Evolutionary conservation across 2,888 invertebrate genomes (phyloP), one percentile per base, ranked within the genome.

Genomic region (Drosophila fulvimacula): DNA sequence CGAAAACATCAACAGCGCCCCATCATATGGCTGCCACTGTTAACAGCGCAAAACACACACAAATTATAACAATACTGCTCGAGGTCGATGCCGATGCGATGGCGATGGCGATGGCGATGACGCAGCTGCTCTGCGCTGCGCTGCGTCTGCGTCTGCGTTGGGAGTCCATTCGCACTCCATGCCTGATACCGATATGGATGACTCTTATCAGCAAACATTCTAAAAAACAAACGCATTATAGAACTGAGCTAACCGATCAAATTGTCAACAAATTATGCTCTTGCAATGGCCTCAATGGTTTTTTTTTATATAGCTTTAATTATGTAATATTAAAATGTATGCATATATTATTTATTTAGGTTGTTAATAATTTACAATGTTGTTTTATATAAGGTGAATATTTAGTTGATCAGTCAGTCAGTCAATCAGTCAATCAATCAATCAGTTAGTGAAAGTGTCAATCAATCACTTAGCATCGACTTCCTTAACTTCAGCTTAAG

Each of bases 91-190:
- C 27, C 27, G 27, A 7, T n/a, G 0, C 57, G 66, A 78, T 81
- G 81, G 75, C 58, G 46, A 6, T 17, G 39, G 3, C 57, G 66
- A 78, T 81, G 81, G 79, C 57, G 66, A 81, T 81, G 81, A 82
- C 85, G 76, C 85, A 73, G 79, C 77, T 80, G 69, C 73, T 2
- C 27, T 17, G 46, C 72, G 1, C 10, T 46, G 46, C 72, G 3
- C 6, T 46, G 46, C 70, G n/a, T 7, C 72, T 76, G 69, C 70
- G 27, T 48, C 58, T n/a, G n/a, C n/a, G 0, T 42, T 21, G 36
- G 55, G 39, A 68, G 51, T 57, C 32, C 49, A 39, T 24, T 32
- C 17, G 15, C 49, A 42, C 41, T 51, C 39, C 9, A 11, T 46
- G 69, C 42, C 56, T 69, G 19, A 42, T 46, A 56, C 58, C 60